Evolutionary conservation across 2,113 vertebrate genomes (phyloP).

Genomic region (Onychostoma macrolepis): DNA sequence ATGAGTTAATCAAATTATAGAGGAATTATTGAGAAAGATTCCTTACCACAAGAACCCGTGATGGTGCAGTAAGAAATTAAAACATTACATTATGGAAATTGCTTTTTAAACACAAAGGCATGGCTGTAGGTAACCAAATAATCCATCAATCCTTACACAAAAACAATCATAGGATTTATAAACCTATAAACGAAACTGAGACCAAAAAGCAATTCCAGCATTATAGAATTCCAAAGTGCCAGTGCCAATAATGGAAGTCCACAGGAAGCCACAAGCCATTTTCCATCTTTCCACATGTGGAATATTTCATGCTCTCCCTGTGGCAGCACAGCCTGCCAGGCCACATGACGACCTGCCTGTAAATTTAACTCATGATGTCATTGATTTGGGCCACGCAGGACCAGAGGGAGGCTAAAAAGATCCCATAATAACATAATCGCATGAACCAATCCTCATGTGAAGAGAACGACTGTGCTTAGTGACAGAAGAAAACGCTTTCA

Average conservation of each 20-base stretch:
- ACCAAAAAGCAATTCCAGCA: slow-evolving; percentile 20
- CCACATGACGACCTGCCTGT: slow-evolving; percentile 64
- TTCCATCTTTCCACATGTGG: slow-evolving; percentile 77
- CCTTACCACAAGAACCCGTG: slow-evolving; percentile 16
- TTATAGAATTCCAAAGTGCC: slow-evolving; percentile 41
- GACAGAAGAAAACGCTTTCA: not conserved
- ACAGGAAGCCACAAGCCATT: slow-evolving; percentile 77
- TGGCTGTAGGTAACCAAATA: not conserved
- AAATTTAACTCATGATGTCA: slow-evolving; percentile 77
- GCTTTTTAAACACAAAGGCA: not conserved
- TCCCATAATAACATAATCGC: slow-evolving; percentile 40
- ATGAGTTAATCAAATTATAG: slow-evolving; percentile 32
- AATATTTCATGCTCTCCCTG: slow-evolving; percentile 71
- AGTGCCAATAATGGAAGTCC: slow-evolving; percentile 62
- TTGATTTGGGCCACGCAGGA: slow-evolving; percentile 59
- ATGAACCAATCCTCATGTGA: slow-evolving; percentile 34
- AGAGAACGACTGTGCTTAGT: not conserved
- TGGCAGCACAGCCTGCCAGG: slow-evolving; percentile 61
- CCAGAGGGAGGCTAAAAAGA: slow-evolving; percentile 42
- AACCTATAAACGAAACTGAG: not conserved
- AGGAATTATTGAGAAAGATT: slow-evolving; percentile 26
- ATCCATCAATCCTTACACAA: slow-evolving; percentile 8
- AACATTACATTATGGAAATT: slow-evolving; percentile 18
- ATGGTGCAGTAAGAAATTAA: not conserved
- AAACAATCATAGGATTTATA: slow-evolving; percentile 2